Conservation (phyloP, 2,113 vertebrate species). For the Microcebus jonahi region DNA sequence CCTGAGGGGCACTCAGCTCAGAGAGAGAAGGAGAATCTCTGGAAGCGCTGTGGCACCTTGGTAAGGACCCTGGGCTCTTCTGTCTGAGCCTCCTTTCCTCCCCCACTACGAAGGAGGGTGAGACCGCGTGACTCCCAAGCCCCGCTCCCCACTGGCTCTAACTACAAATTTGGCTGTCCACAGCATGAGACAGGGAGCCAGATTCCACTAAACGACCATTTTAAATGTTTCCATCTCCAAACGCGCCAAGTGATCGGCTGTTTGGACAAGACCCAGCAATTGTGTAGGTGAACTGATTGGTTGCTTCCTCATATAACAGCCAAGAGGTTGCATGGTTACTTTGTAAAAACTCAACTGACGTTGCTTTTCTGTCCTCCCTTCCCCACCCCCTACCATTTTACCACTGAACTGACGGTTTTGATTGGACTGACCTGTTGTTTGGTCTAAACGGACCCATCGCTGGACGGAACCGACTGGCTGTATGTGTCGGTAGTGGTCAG, state of each 20-base stretch:
- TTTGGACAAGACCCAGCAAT: background rate
- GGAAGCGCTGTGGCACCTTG: background rate
- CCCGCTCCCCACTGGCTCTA: background rate
- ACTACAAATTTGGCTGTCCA: background rate
- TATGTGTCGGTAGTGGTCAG: background rate
- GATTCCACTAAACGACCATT: background rate
- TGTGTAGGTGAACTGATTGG: no score
- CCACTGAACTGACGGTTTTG: background rate
- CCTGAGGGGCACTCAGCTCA: background rate
- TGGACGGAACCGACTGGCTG: background rate
- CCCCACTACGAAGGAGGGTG: background rate
- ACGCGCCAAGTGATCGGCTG: background rate
- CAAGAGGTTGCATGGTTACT: background rate
- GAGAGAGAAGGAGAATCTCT: background rate
- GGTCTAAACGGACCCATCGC: constrained; percentile 3
- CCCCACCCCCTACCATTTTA: background rate
- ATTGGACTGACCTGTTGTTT: background rate
- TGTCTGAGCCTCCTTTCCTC: background rate
- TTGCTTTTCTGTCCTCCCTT: background rate
- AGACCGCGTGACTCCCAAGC: background rate
- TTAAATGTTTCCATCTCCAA: background rate
- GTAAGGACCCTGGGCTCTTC: background rate
- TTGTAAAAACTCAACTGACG: background rate
- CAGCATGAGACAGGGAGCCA: background rate
- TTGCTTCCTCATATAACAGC: background rate